Conservation (phyloP, 1,140 invertebrate genomes). For the Oreohelix idahoensis region DNA sequence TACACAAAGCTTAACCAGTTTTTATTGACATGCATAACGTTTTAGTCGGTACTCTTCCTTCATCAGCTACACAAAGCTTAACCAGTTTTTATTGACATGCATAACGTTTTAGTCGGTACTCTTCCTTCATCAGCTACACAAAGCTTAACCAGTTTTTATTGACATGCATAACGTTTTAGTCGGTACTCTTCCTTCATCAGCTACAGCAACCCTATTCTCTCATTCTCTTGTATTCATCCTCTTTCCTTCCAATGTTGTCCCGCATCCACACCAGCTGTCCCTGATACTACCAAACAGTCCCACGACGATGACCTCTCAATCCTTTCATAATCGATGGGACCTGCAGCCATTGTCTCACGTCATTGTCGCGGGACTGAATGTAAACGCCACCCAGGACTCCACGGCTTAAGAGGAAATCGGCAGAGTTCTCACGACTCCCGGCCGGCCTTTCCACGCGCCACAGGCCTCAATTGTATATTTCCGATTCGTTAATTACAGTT, state of each 20-base stretch:
- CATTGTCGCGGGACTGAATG: constrained; percentile 5
- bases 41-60: no score
- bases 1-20: no score
- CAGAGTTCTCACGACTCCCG: constrained; percentile 20
- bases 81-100: no score
- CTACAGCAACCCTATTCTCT: no score
- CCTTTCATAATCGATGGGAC: constrained; percentile 20
- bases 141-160: no score
- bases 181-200: no score
- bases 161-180: no score
- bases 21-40: no score
- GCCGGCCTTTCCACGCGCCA: neutral
- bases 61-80: no score
- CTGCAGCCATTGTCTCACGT: constrained; percentile 19
- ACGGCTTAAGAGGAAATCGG: constrained; percentile 6
- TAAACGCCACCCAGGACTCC: constrained; percentile 28
- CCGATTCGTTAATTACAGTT: constrained; percentile 30
- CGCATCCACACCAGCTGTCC: neutral
- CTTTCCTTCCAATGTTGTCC: neutral
- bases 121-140: no score
- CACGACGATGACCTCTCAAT: constrained; percentile 1
- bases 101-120: no score
- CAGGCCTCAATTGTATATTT: constrained; percentile 25
- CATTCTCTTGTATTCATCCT: no score
- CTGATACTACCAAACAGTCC: neutral